Conservation (phyloP, 2,888 invertebrate species). For the Notodonta dromedarius region DNA sequence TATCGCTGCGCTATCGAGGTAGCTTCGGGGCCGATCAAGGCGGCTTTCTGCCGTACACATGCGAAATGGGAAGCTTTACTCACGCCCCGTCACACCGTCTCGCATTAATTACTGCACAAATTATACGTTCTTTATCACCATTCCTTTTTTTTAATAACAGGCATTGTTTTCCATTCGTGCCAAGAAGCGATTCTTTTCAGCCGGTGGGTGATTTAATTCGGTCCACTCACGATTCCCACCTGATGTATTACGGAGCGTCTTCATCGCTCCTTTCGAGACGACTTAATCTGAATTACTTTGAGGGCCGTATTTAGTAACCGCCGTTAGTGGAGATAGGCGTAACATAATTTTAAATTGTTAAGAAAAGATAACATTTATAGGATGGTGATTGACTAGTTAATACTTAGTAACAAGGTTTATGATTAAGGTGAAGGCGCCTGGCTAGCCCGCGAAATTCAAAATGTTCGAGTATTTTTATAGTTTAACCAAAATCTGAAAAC, state of each 20-base stretch:
- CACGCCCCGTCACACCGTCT: slow-evolving; percentile 76
- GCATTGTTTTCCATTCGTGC: slow-evolving; percentile 80
- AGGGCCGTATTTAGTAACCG: neutral
- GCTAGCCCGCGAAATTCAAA: too few relatives aligned
- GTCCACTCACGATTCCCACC: slow-evolving; percentile 63
- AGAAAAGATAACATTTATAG: neutral
- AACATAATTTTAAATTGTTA: neutral
- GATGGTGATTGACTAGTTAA: too few relatives aligned
- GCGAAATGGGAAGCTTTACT: slow-evolving; percentile 75
- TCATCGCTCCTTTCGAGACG: slow-evolving; percentile 58
- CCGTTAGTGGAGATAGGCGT: neutral
- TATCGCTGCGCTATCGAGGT: slow-evolving; percentile 66
- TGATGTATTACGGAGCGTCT: slow-evolving; percentile 65
- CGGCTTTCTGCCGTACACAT: slow-evolving; percentile 56
- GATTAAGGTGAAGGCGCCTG: too few relatives aligned
- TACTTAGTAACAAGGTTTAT: too few relatives aligned
- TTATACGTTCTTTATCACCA: slow-evolving; percentile 79
- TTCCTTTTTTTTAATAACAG: slow-evolving; percentile 79
- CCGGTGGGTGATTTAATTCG: slow-evolving; percentile 79
- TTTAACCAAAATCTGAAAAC: too few relatives aligned
- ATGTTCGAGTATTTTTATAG: too few relatives aligned
- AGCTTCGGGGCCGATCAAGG: slow-evolving; percentile 61
- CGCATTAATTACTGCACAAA: slow-evolving; percentile 76
- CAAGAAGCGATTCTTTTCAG: slow-evolving; percentile 78
- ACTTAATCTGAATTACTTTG: slow-evolving; percentile 42